Conservation (phyloP, 2,113 vertebrate genomes). For the Rhinogobius similis region DNA sequence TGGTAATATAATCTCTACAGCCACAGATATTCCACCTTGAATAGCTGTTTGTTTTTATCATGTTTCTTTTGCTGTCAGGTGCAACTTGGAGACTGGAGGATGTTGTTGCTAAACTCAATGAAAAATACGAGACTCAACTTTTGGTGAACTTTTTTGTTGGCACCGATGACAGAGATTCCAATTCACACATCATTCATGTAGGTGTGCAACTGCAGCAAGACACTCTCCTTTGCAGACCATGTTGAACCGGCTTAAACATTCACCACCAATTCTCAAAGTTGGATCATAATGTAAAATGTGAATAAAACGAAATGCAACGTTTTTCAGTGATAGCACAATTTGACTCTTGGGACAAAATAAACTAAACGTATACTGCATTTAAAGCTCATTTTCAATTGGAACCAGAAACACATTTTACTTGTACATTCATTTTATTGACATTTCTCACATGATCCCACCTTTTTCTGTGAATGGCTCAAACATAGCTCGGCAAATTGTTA, state of each 20-base stretch:
- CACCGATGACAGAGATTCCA: slow-evolving; percentile 90
- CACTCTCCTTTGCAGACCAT: not conserved
- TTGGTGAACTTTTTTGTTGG: slow-evolving; percentile 90
- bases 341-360: too few relatives aligned
- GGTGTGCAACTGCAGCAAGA: slow-evolving; percentile 65
- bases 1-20: slow-evolving; percentile 68
- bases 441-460: not conserved
- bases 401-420: not conserved
- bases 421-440: not conserved
- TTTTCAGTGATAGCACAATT: not conserved
- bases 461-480: not conserved
- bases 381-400: not conserved
- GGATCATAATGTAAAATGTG: not conserved
- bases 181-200: slow-evolving; percentile 91
- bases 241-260: not conserved
- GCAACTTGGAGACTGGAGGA: slow-evolving; percentile 84
- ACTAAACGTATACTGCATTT: too few relatives aligned
- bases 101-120: slow-evolving; percentile 84
- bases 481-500: not conserved
- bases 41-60: not conserved
- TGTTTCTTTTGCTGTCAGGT: slow-evolving; percentile 67
- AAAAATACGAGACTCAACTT: slow-evolving; percentile 88
- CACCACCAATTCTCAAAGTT: not conserved
- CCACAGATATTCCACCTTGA: not conserved
- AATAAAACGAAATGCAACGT: not conserved